phyloP scores from a whole-genome alignment of 35 echinoderm and acorn worm genomes.

The Apostichopus californicus region DNA sequence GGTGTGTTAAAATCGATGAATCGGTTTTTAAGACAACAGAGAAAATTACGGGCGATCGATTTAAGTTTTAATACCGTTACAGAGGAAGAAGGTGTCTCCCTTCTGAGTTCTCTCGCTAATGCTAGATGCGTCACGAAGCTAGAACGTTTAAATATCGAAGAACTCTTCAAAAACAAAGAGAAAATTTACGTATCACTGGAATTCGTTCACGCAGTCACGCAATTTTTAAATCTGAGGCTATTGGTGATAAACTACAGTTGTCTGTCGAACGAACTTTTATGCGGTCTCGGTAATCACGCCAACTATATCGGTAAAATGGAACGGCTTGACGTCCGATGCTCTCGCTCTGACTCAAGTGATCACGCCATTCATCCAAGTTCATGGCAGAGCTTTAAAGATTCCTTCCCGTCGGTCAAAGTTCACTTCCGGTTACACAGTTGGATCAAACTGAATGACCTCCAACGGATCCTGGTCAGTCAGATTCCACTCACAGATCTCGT shows the following conservation, averaged over 20 bases:
- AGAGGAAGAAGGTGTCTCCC: slow-evolving; percentile 61
- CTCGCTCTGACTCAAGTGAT: slow-evolving; percentile 57
- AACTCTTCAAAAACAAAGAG: slow-evolving; percentile 66
- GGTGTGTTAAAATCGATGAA: slow-evolving; percentile 73
- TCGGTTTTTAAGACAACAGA: slow-evolving; percentile 68
- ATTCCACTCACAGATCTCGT: slow-evolving; percentile 66
- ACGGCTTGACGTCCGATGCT: slow-evolving; percentile 56
- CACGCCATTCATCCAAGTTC: slow-evolving; percentile 60
- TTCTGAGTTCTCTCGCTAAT: slow-evolving; percentile 39
- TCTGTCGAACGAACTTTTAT: slow-evolving; percentile 63
- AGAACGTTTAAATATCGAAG: slow-evolving; percentile 63
- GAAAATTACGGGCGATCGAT: slow-evolving; percentile 55
- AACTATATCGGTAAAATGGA: slow-evolving; percentile 46
- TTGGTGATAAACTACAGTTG: slow-evolving; percentile 75
- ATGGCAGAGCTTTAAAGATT: slow-evolving; percentile 61
- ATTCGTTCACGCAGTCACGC: slow-evolving; percentile 57
- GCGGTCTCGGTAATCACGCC: slow-evolving; percentile 5
- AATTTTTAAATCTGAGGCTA: slow-evolving; percentile 51
- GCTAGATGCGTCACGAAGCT: slow-evolving; percentile 41
- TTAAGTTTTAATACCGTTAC: slow-evolving; percentile 68
- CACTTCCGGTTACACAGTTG: slow-evolving; percentile 64
- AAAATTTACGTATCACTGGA: not conserved
- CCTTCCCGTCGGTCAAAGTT: slow-evolving; percentile 43
- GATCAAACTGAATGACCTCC: slow-evolving; percentile 66
- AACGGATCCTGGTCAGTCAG: slow-evolving; percentile 56